Base-by-base conservation (phyloP, 1,140 invertebrate genomes). In the Homarus americanus region DNA sequence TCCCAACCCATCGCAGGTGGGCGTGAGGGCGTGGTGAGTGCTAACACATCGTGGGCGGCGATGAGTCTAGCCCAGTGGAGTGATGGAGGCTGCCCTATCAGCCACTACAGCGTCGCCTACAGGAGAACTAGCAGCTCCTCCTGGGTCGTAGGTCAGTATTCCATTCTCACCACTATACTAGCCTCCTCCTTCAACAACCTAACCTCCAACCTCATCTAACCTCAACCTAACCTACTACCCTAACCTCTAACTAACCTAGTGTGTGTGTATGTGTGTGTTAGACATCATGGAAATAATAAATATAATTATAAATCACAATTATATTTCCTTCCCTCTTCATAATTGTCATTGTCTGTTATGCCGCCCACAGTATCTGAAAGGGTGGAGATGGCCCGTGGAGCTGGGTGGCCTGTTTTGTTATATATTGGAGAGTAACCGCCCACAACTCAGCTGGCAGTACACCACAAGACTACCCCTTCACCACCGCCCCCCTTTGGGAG, bases 41-140 rank as follows among this genome's bases (percentile, higher is more conserved):
- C 96, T 0, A 95, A 95, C 91, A 96, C 96, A 2, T 97, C 97
- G 4, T 90, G 88, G 87, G 87, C 73, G n/a, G 94, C 95, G 15
- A 93, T 98, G 20, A 97, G 97, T 93, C 94, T 98, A 9, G 95
- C 96, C 34, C 96, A 96, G 15, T 98, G 97, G 97, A 96, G 96
- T 92, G 96, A 97, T 93, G 97, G 97, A 7, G 96, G 96, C 0
- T 97, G 96, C 93, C 95, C 96, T 1, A 95, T 97, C 73, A 93
- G 95, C 28, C 96, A 95, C 91, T 96, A 96, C 93, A 95, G 95
- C 78, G 95, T 97, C 0, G 96, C 96, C 76, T 96, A 96, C 91
- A 95, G 91, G 72, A 72, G 82, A 3, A 79, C 44, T 17, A 97
- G 97, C 94, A 96, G 96, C 53, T 97, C 97, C 3, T 95, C 97